Percentiles rank a stretch among this genome's conserved stretches.
These are phyloP conservation scores for Drosophila setifemur DNA, from an alignment of 1,140 invertebrate genomes.

Conservation along the genomic window DNA sequence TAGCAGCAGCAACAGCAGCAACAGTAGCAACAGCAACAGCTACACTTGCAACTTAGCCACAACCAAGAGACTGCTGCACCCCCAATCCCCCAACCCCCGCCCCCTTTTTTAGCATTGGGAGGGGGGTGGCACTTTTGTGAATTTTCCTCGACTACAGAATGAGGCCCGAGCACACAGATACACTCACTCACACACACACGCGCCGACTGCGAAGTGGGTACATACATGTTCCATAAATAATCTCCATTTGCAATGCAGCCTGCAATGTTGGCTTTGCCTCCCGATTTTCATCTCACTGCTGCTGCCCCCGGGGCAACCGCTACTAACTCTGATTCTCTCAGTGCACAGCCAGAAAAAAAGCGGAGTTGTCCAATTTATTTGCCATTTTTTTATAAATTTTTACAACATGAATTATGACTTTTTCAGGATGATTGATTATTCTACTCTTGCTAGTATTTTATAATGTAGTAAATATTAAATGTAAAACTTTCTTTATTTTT, in stretches of 20 bases:
- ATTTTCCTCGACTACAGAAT: slow-evolving; percentile 4
- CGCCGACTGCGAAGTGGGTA: too few species aligned
- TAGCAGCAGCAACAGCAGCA: background rate
- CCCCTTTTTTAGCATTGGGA: too few species aligned
- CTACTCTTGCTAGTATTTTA: too few species aligned
- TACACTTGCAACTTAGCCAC: background rate
- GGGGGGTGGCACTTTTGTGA: slow-evolving; percentile 2
- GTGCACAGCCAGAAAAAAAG: background rate
- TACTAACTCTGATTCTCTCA: background rate
- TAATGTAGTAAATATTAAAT: too few species aligned
- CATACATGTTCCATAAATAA: slow-evolving; percentile 51
- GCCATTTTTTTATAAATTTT: too few species aligned
- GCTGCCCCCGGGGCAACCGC: background rate
- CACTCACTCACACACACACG: background rate
- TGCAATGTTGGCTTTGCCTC: slow-evolving; percentile 29
- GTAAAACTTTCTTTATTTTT: too few species aligned
- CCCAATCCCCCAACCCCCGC: background rate
- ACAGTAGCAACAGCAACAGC: background rate
- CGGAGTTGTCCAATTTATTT: too few species aligned
- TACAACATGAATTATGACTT: too few species aligned
- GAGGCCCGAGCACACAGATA: background rate
- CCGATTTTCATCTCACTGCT: slow-evolving; percentile 3
- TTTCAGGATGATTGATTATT: too few species aligned
- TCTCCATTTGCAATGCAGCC: slow-evolving; percentile 59
- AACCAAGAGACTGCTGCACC: background rate